Conservation (phyloP, 2,113 vertebrate species). For the Tetrax tetrax region DNA sequence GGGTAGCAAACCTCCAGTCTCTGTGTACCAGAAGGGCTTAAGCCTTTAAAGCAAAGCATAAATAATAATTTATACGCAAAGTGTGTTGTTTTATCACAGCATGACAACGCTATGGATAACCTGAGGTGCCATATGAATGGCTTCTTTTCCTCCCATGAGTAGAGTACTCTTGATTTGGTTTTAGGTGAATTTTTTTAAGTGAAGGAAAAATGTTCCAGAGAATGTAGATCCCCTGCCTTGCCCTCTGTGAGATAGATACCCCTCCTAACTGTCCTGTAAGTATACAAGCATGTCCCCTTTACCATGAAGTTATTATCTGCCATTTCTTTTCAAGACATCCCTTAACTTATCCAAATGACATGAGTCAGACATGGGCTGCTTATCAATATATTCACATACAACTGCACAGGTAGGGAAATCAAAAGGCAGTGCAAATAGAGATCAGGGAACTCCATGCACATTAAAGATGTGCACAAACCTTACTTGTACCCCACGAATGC, state of each 20-base stretch:
- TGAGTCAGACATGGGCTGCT: not conserved
- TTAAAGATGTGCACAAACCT: not conserved
- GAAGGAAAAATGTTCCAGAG: not conserved
- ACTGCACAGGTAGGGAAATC: not conserved
- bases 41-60: not conserved
- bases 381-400: not conserved
- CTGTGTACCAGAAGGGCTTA: not conserved
- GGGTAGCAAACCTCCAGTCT: not conserved
- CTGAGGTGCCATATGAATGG: not conserved
- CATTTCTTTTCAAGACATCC: not conserved
- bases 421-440: not conserved
- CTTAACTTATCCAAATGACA: not conserved
- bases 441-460: not conserved
- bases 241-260: not conserved
- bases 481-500: not conserved
- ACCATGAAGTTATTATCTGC: not conserved
- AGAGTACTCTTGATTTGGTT: not conserved
- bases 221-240: not conserved
- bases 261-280: not conserved
- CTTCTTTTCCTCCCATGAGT: not conserved
- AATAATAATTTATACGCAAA: not conserved
- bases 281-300: not conserved
- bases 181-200: not conserved
- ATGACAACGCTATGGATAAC: not conserved
- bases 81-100: not conserved